Percentiles rank a stretch among this genome's conserved stretches.
These are phyloP conservation scores for Amblyjoppa proteus DNA, from an alignment of 2,888 invertebrate genomes.

Conservation along the genomic window DNA sequence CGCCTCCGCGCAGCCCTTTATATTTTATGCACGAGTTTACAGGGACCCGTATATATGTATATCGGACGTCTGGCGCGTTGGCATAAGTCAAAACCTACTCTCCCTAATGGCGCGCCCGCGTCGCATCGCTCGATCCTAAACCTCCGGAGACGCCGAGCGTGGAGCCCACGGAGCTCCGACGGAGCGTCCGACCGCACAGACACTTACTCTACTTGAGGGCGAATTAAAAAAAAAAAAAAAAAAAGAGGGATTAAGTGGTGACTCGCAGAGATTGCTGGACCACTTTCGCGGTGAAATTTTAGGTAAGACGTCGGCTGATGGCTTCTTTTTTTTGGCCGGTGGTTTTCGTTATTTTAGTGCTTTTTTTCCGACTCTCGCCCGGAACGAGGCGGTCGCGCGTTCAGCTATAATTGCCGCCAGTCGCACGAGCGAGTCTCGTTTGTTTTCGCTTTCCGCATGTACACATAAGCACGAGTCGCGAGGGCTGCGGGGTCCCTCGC, in stretches of 20 bases:
- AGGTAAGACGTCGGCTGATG: neutral
- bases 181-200: conserved; percentile 19
- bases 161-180: conserved; percentile 27
- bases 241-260: neutral
- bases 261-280: neutral
- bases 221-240: conserved; percentile 66
- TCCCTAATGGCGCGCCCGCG: conserved; percentile 80
- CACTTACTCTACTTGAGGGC: conserved; percentile 13
- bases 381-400: neutral
- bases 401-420: neutral
- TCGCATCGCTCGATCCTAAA: conserved; percentile 57
- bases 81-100: conserved; percentile 84
- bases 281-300: neutral
- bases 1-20: conserved; percentile 67
- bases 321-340: neutral
- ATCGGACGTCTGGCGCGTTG: conserved; percentile 78
- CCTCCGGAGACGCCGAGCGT: conserved; percentile 59
- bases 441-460: conserved; percentile 59
- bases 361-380: neutral
- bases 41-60: conserved; percentile 73
- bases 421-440: conserved; percentile 27
- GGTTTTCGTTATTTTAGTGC: neutral
- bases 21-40: conserved; percentile 81
- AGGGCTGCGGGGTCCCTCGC: conserved; percentile 37
- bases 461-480: conserved; percentile 25